Percentiles rank a stretch among this genome's conserved stretches.
phyloP scores from a whole-genome alignment of 2,113 vertebrate genomes.

The Parus major region DNA sequence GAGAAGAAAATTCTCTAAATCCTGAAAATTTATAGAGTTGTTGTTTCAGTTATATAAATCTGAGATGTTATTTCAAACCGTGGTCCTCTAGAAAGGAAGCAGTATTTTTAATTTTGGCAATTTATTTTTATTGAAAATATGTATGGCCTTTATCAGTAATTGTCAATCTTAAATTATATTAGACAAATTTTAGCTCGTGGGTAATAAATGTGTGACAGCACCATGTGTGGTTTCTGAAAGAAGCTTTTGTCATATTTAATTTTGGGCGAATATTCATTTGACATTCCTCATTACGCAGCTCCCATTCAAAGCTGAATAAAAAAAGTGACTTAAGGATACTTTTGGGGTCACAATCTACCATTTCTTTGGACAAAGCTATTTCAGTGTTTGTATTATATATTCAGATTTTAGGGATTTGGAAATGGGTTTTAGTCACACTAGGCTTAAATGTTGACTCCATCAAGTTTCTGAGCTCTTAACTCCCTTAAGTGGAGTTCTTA shows the following conservation, averaged over 20 bases:
- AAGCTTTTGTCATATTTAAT: not conserved
- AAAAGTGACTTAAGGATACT: not conserved
- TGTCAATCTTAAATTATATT: not conserved
- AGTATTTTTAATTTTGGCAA: not conserved
- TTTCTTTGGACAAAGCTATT: not conserved
- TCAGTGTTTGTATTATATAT: not conserved
- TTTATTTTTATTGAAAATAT: slow-evolving; percentile 10
- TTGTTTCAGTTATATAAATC: not conserved
- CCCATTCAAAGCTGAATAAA: not conserved
- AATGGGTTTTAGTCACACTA: not conserved
- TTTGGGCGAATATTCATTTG: not conserved
- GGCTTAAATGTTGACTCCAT: not conserved
- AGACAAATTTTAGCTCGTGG: not conserved
- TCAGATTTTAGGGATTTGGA: not conserved
- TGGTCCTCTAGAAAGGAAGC: not conserved
- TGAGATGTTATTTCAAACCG: not conserved
- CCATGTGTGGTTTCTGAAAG: not conserved
- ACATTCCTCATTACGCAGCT: not conserved
- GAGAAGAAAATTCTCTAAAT: not conserved
- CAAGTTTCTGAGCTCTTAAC: not conserved
- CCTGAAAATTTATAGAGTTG: not conserved
- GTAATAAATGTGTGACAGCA: not conserved
- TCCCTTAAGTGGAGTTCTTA: not conserved
- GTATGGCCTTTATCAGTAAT: slow-evolving; percentile 23
- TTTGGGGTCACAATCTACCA: not conserved